Percentiles rank a stretch among this genome's conserved stretches.
Conservation (phyloP, 2,113 vertebrate genomes). For the Noctilio leporinus region DNA sequence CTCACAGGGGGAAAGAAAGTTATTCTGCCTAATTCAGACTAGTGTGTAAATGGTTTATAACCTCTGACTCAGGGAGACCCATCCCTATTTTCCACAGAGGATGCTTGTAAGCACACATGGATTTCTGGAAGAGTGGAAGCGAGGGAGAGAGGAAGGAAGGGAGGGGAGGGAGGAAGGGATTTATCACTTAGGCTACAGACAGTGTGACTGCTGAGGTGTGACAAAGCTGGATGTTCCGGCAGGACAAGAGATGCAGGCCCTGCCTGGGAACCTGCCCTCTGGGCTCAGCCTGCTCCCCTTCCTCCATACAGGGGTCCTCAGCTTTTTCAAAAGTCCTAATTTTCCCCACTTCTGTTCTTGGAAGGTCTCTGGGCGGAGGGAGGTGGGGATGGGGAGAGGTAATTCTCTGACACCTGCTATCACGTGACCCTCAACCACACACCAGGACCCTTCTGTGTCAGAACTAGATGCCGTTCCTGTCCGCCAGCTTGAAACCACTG, state of each 20-base stretch:
- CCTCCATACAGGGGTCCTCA: neutral
- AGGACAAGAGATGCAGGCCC: rapidly evolving
- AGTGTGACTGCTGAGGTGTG: neutral
- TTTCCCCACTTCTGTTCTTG: neutral
- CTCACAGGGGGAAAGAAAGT: neutral
- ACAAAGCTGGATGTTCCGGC: rapidly evolving
- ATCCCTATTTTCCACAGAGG: neutral
- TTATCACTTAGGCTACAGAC: neutral
- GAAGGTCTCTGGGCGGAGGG: neutral
- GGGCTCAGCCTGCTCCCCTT: neutral
- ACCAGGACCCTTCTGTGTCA: neutral
- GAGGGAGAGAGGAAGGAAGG: neutral
- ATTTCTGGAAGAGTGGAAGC: neutral
- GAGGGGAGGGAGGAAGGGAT: neutral
- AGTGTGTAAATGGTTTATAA: neutral
- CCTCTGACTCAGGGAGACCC: neutral
- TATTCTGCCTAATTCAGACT: neutral
- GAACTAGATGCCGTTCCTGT: neutral
- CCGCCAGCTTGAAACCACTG: neutral
- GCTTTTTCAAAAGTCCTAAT: neutral
- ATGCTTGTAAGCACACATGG: neutral
- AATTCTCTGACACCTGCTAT: neutral
- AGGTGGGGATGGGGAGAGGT: neutral
- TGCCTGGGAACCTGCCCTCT: neutral
- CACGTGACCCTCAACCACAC: neutral